A percentile compares a stretch with the other conserved stretches of the same genome.
Evolutionary conservation across 2,888 invertebrate genomes (phyloP).

Genomic region (Agelastica alni): DNA sequence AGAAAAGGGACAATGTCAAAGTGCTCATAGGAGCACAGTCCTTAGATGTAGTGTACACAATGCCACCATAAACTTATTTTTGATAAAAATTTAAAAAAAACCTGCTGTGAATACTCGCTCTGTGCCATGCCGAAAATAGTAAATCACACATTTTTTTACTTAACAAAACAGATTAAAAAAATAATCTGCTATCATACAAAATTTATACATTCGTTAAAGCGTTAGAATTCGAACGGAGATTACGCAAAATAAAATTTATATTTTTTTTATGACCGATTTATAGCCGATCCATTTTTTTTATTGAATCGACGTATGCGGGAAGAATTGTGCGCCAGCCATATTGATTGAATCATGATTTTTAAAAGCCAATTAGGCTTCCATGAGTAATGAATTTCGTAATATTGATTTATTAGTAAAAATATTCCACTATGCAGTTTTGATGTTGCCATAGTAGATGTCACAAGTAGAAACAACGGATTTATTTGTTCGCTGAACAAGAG

Average conservation of each 20-base stretch:
- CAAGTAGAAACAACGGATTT: too few relatives aligned
- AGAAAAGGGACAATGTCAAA: too few relatives aligned
- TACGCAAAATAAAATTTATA: not conserved
- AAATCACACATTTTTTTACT: not conserved
- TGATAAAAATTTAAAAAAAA: too few relatives aligned
- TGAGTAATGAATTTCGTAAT: not conserved
- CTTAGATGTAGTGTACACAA: too few relatives aligned
- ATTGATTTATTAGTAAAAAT: not conserved
- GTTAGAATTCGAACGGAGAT: not conserved
- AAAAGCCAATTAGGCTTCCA: constrained; percentile 6
- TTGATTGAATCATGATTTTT: constrained; percentile 7
- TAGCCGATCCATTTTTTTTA: not conserved
- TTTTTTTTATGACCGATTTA: constrained; percentile 1
- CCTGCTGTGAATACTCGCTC: too few relatives aligned
- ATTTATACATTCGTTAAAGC: not conserved
- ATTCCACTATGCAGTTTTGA: too few relatives aligned
- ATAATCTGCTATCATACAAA: not conserved
- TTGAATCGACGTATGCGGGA: too few relatives aligned
- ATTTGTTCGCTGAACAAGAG: too few relatives aligned
- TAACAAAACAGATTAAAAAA: not conserved
- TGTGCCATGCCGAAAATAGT: too few relatives aligned
- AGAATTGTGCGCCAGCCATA: not conserved
- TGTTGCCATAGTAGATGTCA: too few relatives aligned
- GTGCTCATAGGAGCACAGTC: too few relatives aligned
- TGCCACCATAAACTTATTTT: too few relatives aligned